phyloP scores from a whole-genome alignment of 2,113 vertebrate genomes.

The Psammodynastes pulverulentus region DNA sequence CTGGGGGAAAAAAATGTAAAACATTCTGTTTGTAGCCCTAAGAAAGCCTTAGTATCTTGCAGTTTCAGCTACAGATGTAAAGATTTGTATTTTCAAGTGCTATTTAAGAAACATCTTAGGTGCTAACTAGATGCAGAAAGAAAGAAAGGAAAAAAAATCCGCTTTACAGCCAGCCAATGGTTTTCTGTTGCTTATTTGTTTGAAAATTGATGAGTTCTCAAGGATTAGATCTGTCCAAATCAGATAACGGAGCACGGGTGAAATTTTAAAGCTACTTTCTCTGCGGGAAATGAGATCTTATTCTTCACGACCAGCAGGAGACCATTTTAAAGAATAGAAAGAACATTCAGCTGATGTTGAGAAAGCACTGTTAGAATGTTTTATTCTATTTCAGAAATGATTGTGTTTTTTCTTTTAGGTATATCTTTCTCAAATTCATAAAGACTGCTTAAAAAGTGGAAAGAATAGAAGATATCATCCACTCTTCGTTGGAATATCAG shows the following conservation, averaged over 20 bases:
- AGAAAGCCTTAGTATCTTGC: conserved; percentile 50
- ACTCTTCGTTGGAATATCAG: background rate
- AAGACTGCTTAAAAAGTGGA: too few species aligned
- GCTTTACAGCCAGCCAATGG: conserved; percentile 28
- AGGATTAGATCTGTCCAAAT: conserved; percentile 1
- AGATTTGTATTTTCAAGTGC: conserved; percentile 57
- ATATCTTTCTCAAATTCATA: background rate
- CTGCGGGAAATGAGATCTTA: background rate
- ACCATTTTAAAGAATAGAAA: background rate
- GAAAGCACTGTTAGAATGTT: background rate
- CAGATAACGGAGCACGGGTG: background rate
- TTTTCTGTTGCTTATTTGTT: conserved; percentile 36
- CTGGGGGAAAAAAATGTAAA: conserved; percentile 49
- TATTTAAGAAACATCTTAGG: conserved; percentile 33
- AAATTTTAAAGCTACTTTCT: conserved; percentile 23
- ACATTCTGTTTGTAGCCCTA: conserved; percentile 58
- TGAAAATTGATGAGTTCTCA: conserved; percentile 28
- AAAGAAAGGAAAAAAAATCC: conserved; percentile 24
- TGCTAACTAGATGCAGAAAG: conserved; percentile 16
- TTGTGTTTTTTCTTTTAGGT: background rate
- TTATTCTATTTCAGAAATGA: background rate
- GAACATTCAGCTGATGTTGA: background rate
- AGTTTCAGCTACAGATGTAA: conserved; percentile 54
- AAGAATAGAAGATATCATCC: background rate
- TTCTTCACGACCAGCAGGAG: background rate